Conservation (phyloP, 2,888 invertebrate species). For the Drosophila infuscata region DNA sequence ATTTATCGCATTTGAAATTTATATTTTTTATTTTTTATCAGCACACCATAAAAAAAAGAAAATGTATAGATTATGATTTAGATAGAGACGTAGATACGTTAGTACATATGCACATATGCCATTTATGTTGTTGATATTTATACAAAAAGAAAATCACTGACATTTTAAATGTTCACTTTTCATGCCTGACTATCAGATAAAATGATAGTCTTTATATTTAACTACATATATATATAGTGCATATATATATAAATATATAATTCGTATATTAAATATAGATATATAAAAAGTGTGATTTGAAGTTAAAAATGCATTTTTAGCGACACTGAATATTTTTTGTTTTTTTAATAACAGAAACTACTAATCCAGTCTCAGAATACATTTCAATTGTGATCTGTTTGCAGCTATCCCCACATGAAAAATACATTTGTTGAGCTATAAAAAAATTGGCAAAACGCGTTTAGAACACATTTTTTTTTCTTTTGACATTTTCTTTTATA, state of each 20-base stretch:
- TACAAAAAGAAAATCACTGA: background rate
- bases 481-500: slow-evolving; percentile 5
- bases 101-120: background rate
- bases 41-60: slow-evolving; percentile 59
- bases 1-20: slow-evolving; percentile 43
- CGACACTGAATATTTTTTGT: background rate
- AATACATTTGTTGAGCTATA: slow-evolving; percentile 23
- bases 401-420: background rate
- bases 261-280: no score
- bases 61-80: slow-evolving; percentile 21
- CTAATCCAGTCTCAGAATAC: background rate
- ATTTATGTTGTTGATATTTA: background rate
- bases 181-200: background rate
- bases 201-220: background rate
- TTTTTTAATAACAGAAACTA: background rate
- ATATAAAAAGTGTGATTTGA: no score
- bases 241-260: no score
- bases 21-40: slow-evolving; percentile 8
- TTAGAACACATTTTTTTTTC: slow-evolving; percentile 25
- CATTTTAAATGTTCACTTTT: background rate
- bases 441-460: slow-evolving; percentile 7
- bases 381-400: background rate
- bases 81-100: background rate
- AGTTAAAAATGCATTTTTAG: background rate
- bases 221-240: background rate